Evolutionary conservation across 2,113 vertebrate species (phyloP), one percentile per base, ranked within the genome.

Genomic region (Coturnix japonica): DNA sequence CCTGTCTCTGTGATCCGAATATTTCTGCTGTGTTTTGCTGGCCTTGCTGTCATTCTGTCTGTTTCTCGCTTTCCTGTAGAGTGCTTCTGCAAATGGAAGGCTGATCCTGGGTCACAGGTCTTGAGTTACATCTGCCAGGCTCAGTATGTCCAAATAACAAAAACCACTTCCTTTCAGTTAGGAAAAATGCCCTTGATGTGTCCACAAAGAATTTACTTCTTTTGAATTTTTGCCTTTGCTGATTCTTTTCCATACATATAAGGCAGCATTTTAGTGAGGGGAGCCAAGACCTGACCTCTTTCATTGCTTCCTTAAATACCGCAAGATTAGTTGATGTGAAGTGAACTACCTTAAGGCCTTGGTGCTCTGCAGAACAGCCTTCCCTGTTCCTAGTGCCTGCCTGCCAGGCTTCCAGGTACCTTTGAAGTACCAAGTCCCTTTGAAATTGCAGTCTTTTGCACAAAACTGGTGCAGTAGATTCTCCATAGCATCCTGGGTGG

Each of bases 301-400:
- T 46, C 56, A 60, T 43, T 70, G 39, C 60, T 80, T 91, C 69
- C 75, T 90, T 73, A 87, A 85, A 46, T 93, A 63, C 51, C 85
- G 31, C 37, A 60, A n/a, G 33, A 51, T 31, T 73, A 74, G 30
- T 31, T 87, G 67, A 79, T 76, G 25, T 78, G 63, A 61, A 15
- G 22, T 75, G 63, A 63, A 12, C 39, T 76, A 8, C 28, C 54
- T 81, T 57, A 33, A 76, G 76, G 51, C 37, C 31, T 39, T 60
- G 18, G 31, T 60, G 35, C 59, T 75, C 17, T 75, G 47, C 49
- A 26, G 70, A 73, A 39, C 47, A 59, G 21, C 31, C 14, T 41
- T 44, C 51, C 72, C 15, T 77, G 3, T 25, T 63, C 10, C 54
- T 86, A 54, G 9, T 59, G 66, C 23, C 74, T 61, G 23, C 23